Evolutionary conservation across 2,888 invertebrate species (phyloP), one percentile per base, ranked within the genome.

Genomic region (Monopis laevigella): DNA sequence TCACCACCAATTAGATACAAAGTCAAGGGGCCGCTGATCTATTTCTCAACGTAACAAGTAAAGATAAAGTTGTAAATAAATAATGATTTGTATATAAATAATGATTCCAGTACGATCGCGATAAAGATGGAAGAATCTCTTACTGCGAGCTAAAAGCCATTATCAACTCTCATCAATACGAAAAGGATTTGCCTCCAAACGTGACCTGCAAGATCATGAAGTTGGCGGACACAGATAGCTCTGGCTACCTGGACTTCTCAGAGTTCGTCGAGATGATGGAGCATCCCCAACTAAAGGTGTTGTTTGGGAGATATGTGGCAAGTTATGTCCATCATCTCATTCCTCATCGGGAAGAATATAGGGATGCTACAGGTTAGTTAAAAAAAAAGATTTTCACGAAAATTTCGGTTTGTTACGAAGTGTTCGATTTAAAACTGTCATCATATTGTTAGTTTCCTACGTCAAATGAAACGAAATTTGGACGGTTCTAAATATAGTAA

Each of bases 221-320:
- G 3, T 73, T 86, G 39, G 86, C 86, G 0, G 92, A 92, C 64
- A 51, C 28, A n/a, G 43, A 43, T 29, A 43, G 35, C 35, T 43
- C 43, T 2, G 88, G 88, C 2, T 83, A 82, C 50, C 68, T 92
- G 41, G 87, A 89, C 55, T 89, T 87, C 54, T 74, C 83, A 13
- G 91, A 92, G 70, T 90, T 91, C 51, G 84, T 88, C 18, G 84
- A 84, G 27, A 88, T 90, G 88, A 85, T 87, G 68, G 74, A 83
- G 49, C 62, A 82, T 44, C 85, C 85, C 0, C 82, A 84, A 43
- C 60, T 86, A 48, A 84, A 84, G 53, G 82, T 84, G n/a, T 72
- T 88, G 4, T 88, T 88, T 48, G 87, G 86, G 1, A 85, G 86
- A 44, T 84, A 86, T 50, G 69, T 88, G 14, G 84, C 84, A 18